Percentiles rank a stretch among this genome's conserved stretches.
Conservation (phyloP, 2,113 vertebrate species). For the Argyrosomus japonicus region DNA sequence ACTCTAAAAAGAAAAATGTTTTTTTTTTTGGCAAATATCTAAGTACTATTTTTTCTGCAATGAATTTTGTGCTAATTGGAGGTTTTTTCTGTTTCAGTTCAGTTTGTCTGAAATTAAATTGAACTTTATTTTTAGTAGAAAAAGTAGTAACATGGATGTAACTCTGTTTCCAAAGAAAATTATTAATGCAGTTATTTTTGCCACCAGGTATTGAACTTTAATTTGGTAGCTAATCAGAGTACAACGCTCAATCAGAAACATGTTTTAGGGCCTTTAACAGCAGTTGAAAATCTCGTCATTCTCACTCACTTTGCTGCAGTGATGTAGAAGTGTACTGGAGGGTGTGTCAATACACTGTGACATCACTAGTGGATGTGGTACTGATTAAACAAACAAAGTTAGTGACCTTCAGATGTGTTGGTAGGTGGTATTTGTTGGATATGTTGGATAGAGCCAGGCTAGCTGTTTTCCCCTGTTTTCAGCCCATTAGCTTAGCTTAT, state of each 20-base stretch:
- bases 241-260: background rate
- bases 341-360: no score
- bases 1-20: slow-evolving; percentile 62
- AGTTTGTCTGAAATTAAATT: background rate
- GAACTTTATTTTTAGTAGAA: background rate
- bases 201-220: no score
- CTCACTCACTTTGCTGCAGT: background rate
- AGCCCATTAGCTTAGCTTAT: background rate
- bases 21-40: background rate
- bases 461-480: background rate
- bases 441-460: background rate
- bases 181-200: no score
- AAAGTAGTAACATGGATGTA: background rate
- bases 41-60: no score
- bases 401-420: background rate
- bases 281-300: background rate
- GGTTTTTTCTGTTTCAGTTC: background rate
- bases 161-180: background rate
- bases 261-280: background rate
- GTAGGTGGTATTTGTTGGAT: background rate
- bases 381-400: background rate
- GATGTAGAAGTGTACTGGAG: background rate
- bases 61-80: background rate
- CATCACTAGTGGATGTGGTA: no score
- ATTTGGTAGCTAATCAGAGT: background rate